Evolutionary conservation across 1,140 invertebrate species (phyloP), one percentile per base, ranked within the genome.

Genomic region (Penaeus chinensis): DNA sequence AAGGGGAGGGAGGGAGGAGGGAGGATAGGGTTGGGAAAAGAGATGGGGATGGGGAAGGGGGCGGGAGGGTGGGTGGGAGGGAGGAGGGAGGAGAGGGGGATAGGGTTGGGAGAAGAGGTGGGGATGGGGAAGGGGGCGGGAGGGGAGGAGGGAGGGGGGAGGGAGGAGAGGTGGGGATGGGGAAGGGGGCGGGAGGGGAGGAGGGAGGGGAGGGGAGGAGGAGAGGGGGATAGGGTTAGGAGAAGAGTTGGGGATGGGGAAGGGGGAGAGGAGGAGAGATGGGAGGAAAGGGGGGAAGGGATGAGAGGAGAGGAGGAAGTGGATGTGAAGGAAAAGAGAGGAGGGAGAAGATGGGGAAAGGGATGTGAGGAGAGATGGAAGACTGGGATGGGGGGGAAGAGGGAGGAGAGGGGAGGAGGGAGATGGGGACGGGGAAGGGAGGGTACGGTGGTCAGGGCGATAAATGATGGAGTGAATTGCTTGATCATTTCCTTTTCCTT

Each of bases 21-120:
- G 54, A 37, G 47, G 27, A 84, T 0, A 20, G 60, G 32, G 32
- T 32, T 32, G 32, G 37, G 37, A 42, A 3, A 8, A 42, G 37
- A 42, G 37, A 63, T 42, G 74, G 83, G 85, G 81, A 84, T 47
- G 74, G 84, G 61, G 65, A 74, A 20, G 78, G 62, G 66, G 76
- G 60, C n/a, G 22, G 18, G 61, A 16, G 27, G 47, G 22, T 1
- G 19, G 47, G 62, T 18, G 10, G 20, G 24, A 63, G 54, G 62
- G 61, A 37, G 16, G 66, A 47, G 82, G 37, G 42, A 5, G 87
- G 20, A 54, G 54, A 37, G 62, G 42, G 24, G 74, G 42, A 69
- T 0, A 20, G 60, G 32, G 32, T 32, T 32, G 32, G 37, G 37
- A 42, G 37, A 8, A 42, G 37, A 42, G 37, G 71, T 42, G 74